These are phyloP conservation scores for Pyrrhosoma nymphula DNA, from an alignment of 2,888 invertebrate species.

Conservation along the genomic window DNA sequence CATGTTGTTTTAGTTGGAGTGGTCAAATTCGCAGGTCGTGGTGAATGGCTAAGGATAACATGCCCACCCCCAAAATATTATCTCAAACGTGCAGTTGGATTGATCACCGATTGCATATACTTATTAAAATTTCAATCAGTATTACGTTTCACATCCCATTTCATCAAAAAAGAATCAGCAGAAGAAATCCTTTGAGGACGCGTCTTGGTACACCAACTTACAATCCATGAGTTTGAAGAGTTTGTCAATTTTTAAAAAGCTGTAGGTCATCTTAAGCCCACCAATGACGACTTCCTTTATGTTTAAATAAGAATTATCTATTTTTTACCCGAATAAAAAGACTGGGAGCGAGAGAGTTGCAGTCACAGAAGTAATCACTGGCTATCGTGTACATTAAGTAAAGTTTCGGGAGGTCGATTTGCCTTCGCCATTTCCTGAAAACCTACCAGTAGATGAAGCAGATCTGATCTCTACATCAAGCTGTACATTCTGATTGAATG, in stretches of 20 bases:
- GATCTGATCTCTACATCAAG: background rate
- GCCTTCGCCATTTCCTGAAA: background rate
- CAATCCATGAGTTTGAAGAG: background rate
- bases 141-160: background rate
- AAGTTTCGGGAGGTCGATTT: background rate
- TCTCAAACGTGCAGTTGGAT: background rate
- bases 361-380: background rate
- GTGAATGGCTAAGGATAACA: background rate
- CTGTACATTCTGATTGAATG: background rate
- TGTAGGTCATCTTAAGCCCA: background rate
- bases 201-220: background rate
- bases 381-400: background rate
- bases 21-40: background rate
- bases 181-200: background rate
- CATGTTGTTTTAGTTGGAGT: background rate
- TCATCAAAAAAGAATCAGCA: background rate
- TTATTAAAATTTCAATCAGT: background rate
- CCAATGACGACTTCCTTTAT: background rate
- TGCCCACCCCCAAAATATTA: background rate
- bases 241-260: background rate
- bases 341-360: background rate
- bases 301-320: background rate
- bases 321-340: background rate
- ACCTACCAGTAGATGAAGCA: background rate
- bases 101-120: background rate